phyloP scores from a whole-genome alignment of 2,888 invertebrate genomes.

The Operophtera brumata region DNA sequence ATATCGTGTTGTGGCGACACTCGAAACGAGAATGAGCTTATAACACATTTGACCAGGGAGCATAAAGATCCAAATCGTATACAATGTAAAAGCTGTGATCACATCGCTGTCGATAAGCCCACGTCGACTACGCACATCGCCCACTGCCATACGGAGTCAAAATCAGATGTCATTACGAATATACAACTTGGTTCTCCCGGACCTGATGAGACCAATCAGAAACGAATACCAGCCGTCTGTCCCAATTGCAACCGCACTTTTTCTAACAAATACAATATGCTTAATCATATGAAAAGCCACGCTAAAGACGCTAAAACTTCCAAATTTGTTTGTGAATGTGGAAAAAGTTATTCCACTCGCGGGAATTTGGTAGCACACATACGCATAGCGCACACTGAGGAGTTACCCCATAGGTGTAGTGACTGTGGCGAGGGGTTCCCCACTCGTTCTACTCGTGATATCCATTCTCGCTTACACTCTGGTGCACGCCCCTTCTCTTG shows the following conservation, averaged over 20 bases:
- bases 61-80: background rate
- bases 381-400: conserved; percentile 64
- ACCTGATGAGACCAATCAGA: conserved; percentile 42
- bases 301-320: conserved; percentile 29
- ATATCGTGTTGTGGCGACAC: conserved; percentile 48
- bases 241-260: conserved; percentile 73
- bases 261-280: conserved; percentile 72
- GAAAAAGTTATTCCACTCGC: conserved; percentile 64
- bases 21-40: background rate
- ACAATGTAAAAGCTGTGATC: background rate
- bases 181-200: too few species aligned
- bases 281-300: conserved; percentile 69
- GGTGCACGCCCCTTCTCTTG: conserved; percentile 72
- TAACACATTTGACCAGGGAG: background rate
- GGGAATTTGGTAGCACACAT: conserved; percentile 69
- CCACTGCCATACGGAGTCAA: background rate
- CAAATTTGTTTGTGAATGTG: conserved; percentile 65
- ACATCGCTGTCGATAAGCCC: background rate
- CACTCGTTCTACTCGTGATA: conserved; percentile 58
- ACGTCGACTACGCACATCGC: background rate
- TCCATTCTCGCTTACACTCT: conserved; percentile 67
- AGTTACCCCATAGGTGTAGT: conserved; percentile 62
- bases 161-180: background rate
- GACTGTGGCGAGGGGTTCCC: conserved; percentile 75
- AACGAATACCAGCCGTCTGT: conserved; percentile 66